Base-by-base conservation (phyloP, 2,888 invertebrate genomes). In the Eucriotettix oculatus region DNA sequence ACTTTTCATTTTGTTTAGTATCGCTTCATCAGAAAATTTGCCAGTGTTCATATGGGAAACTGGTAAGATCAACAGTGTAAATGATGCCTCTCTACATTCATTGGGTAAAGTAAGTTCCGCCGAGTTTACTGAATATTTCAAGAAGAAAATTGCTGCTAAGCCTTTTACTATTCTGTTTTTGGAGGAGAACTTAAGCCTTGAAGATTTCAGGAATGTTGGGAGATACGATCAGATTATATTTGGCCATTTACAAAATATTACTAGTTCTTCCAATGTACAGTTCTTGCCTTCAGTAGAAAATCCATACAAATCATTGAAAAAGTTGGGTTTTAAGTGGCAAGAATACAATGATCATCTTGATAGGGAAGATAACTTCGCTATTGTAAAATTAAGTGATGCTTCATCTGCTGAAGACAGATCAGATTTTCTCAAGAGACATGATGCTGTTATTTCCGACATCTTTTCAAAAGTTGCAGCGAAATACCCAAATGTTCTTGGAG, bases 261-360 rank as follows among this genome's bases (percentile, higher is more conserved):
- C 66, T 0, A 66, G 71, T 1, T 67, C 67, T 41, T 65, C 65
- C 0, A 68, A 76, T 29, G 72, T 77, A 1, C 87, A 84, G 69
- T 72, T 62, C 40, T 58, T 83, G 58, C 79, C 85, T 10, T 77
- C 78, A 17, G 87, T 87, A 0, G 76, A 81, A 54, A 76, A 79
- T 62, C 79, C 87, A 0, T 62, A 82, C 12, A 72, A 73, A 1
- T 79, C 78, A 0, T 67, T 87, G 48, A 76, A 79, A 64, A 72
- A 76, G 42, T 67, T 82, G 10, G 68, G 64, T n/a, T 68, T 65
- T 58, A 58, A 59, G 10, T 61, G 62, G 61, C n/a, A 57, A 42
- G 55, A 11, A 11, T n/a, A n/a, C 11, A 17, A 55, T 43, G 16
- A 48, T 58, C 60, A 62, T 48, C 43, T 43, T 9, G 16, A 57